Base-by-base conservation (phyloP, 2,888 invertebrate species). In the Hyposoter dolosus region DNA sequence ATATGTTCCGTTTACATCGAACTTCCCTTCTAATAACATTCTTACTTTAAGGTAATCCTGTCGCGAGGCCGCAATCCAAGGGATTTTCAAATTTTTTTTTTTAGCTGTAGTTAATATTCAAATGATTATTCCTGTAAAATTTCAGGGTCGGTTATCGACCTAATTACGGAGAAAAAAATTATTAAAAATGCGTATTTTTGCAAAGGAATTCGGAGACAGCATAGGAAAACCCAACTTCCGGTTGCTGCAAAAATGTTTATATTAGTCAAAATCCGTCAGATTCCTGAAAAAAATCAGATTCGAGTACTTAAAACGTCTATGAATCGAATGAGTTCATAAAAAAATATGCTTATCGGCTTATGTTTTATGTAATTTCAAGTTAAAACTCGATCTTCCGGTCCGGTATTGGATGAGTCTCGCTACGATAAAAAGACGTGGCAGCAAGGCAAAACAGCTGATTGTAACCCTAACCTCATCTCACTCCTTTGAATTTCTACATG, bases 1-100 rank as follows among this genome's bases (percentile, higher is more conserved):
- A 77, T 88, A 88, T 82, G 78, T 87, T 83, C 85, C 87, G 66
- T 82, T 82, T 78, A 87, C 72, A 43, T 87, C 83, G 71, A 86
- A 50, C 50, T 87, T 87, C 40, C 65, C 82, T 77, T 87, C 85
- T 85, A 88, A 74, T 69, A 83, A 75, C 23, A 79, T 79, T 74
- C 40, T 79, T 35, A 35, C 6, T 40, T 40, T 40, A 40, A 40
- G 40, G 7, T 40, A 40, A 40, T 40, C 40, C 40, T 40, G 40
- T 40, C 40, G 40, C 40, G 5, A 40, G 40, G 6, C 40, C 40
- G 2, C 40, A 40, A 7, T 40, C 40, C 40, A 40, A 4, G 40
- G 40, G 40, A 40, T 40, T 40, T 40, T 4, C 40, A 40, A 40
- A 4, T 47, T 17, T 47, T 47, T 47, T 47, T 47, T 15, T 47